These are phyloP conservation scores for Danionella cerebrum DNA, from an alignment of 2,113 vertebrate species.

Conservation along the genomic window DNA sequence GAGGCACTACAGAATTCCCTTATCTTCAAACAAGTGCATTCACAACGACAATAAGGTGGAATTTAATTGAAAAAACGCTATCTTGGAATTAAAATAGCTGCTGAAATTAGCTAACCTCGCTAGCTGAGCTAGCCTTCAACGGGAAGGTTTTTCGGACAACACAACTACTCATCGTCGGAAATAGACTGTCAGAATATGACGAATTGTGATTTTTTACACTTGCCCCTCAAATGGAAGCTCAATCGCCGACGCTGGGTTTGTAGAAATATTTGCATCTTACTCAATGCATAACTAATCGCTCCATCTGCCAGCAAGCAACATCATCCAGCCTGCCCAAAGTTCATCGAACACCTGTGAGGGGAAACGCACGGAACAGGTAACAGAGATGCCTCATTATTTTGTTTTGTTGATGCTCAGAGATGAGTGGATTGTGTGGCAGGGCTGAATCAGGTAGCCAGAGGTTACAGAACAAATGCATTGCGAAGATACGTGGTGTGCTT, in stretches of 20 bases:
- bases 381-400: neutral
- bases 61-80: conserved; percentile 13
- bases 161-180: conserved; percentile 14
- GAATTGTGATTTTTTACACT: neutral
- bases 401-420: neutral
- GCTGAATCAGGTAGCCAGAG: neutral
- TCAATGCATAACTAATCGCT: conserved; percentile 34
- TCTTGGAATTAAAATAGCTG: conserved; percentile 35
- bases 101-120: conserved; percentile 51
- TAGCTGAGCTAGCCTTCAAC: conserved; percentile 46
- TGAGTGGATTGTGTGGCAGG: neutral
- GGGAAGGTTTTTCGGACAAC: conserved; percentile 44
- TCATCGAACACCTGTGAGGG: neutral
- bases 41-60: conserved; percentile 27
- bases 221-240: neutral
- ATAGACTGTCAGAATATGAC: neutral
- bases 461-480: neutral
- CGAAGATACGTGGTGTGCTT: neutral
- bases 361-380: conserved; percentile 18
- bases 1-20: conserved; percentile 8
- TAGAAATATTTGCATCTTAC: conserved; percentile 29
- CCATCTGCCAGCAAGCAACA: conserved; percentile 20
- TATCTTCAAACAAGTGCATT: neutral
- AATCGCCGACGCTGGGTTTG: neutral
- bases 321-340: conserved; percentile 1